Evolutionary conservation across 2,113 vertebrate species (phyloP), one percentile per base, ranked within the genome.

Genomic region (Oncorhynchus gorbuscha): DNA sequence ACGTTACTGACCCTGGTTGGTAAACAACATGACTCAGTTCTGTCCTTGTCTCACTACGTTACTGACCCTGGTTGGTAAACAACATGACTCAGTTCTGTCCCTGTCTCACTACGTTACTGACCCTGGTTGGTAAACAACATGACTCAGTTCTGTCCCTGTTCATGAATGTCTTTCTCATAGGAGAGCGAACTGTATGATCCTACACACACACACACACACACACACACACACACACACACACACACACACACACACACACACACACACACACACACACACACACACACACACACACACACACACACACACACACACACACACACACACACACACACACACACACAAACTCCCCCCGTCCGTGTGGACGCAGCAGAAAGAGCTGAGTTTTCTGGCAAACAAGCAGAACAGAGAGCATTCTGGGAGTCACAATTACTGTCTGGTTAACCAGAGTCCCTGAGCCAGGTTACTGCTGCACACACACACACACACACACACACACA

Each of bases 341-440:
- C 22, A 67, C 39, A 66, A 39, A 32, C 7, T 51, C 76, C 76
- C 75, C 79, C 86, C 92, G 89, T 80, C 84, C 91, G 3, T 86
- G 91, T 87, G 90, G 84, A 89, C 92, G 93, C 92, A 95, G 93
- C 94, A 94, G 84, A 95, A 95, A 77, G 88, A 92, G 86, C 91
- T 89, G 87, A 91, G 93, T 88, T 89, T 93, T 79, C 90, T 93
- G 92, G 92, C 96, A 96, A 96, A 95, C 92, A 96, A 95, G 93
- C 81, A 94, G 79, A 87, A 13, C 49, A 55, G 85, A 91, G 90
- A 89, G 89, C 92, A 92, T 92, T 93, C 73, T 90, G 90, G 94
- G 92, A 95, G 88, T 92, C 90, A 93, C 91, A 95, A 97, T 96
- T 95, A 95, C 88, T 93, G 90, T 79, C 73, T 94, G 93, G 94